phyloP scores from a whole-genome alignment of 2,113 vertebrate species.

The Engraulis encrasicolus region DNA sequence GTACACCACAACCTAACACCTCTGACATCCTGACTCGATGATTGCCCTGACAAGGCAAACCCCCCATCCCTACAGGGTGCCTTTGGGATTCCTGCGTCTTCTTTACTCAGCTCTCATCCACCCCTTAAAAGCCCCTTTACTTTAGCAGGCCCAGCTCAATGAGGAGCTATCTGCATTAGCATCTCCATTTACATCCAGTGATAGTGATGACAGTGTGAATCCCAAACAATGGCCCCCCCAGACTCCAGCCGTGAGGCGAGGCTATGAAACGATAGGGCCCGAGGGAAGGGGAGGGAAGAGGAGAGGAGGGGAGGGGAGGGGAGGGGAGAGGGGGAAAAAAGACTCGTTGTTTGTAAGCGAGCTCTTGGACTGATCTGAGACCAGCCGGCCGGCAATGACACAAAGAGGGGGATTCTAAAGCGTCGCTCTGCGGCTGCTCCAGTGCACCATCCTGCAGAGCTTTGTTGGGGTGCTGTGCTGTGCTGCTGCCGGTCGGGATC shows the following conservation, averaged over 20 bases:
- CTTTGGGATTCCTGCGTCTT: neutral
- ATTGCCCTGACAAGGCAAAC: too few species aligned
- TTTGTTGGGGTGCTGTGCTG: too few species aligned
- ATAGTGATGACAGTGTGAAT: constrained; percentile 17
- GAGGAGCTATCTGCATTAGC: neutral
- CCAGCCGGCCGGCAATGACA: neutral
- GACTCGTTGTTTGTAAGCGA: neutral
- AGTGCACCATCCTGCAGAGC: too few species aligned
- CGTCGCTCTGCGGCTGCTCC: too few species aligned
- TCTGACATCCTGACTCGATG: too few species aligned
- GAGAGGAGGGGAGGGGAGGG: too few species aligned
- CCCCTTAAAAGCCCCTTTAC: neutral
- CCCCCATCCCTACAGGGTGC: too few species aligned
- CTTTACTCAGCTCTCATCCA: too few species aligned
- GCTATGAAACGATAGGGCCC: neutral
- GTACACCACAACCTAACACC: too few species aligned
- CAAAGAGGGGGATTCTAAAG: constrained; percentile 4
- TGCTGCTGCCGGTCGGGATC: too few species aligned
- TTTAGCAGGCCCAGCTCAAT: neutral
- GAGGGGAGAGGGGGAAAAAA: constrained; percentile 26
- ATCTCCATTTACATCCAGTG: neutral
- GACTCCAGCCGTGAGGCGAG: neutral
- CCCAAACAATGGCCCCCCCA: constrained; percentile 10
- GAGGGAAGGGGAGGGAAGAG: too few species aligned
- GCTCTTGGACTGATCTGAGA: neutral